Evolutionary conservation across 1,140 invertebrate genomes (phyloP).

Genomic region (Sycophaga agraensis): DNA sequence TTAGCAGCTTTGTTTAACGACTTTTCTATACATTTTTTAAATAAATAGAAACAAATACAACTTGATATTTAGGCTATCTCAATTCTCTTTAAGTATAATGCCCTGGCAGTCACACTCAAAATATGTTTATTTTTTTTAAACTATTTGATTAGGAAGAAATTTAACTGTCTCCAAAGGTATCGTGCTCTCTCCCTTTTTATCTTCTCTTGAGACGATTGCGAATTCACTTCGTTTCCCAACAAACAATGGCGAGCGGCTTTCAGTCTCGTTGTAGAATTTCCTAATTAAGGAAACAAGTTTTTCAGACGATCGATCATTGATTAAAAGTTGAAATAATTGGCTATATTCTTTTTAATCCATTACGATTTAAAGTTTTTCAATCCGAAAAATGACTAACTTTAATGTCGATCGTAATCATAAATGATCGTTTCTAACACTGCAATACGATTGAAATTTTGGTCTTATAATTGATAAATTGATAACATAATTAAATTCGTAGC

Average conservation of each 20-base stretch:
- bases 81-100: too few species aligned
- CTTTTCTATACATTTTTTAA: too few species aligned
- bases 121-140: background rate
- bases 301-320: slow-evolving; percentile 33
- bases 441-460: too few species aligned
- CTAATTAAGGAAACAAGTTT: slow-evolving; percentile 48
- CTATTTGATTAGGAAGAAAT: background rate
- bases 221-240: slow-evolving; percentile 16
- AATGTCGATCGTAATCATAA: background rate
- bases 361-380: background rate
- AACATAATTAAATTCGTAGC: too few species aligned
- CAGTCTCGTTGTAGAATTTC: slow-evolving; percentile 50
- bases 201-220: slow-evolving; percentile 19
- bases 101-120: background rate
- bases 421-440: too few species aligned
- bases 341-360: background rate
- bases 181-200: slow-evolving; percentile 20
- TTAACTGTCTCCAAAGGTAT: background rate
- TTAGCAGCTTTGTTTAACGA: too few species aligned
- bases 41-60: background rate
- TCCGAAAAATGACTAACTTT: background rate
- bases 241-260: slow-evolving; percentile 38
- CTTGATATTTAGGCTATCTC: background rate
- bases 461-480: too few species aligned
- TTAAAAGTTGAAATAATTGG: background rate